Evolutionary conservation across 2,888 invertebrate species (phyloP), one percentile per base, ranked within the genome.

Genomic region (Heliconius ismenius): DNA sequence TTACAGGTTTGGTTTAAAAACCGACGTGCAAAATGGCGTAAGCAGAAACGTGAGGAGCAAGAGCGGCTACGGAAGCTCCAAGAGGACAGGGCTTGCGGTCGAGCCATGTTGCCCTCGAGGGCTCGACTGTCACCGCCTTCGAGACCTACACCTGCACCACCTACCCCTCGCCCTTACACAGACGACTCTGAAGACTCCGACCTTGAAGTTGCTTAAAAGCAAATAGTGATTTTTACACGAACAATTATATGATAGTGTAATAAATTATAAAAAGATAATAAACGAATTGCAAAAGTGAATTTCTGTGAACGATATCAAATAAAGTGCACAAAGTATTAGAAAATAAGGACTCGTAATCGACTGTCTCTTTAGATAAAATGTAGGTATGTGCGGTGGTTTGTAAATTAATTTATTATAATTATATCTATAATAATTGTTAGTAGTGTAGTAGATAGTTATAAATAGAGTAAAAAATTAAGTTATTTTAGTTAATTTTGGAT

Each of bases 1-100:
- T 94, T 93, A 21, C 94, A 98, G 98, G 98, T 98, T 18, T 98
- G 98, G 98, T 98, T 98, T 92, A 98, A 98, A 92, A 98, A 98
- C 90, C 96, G 98, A 28, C 95, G 98, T 62, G 98, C 98, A 83
- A 99, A 98, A 94, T 98, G 98, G 98, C 96, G 98, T 83, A 98
- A 98, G 87, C 98, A 98, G 89, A 98, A 98, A 89, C 96, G 98
- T 3, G 98, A 97, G 88, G 96, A 97, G 89, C 96, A 97, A 90
- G 97, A 97, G 90, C 93, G 97, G 78, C 93, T 97, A 83, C 95
- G 98, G 78, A 97, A 97, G 90, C 89, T 98, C 79, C 97, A 97
- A 87, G 96, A 98, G 89, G 98, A 98, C 88, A 95, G 97, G 80
- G 88, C 88, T 13, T 92, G 92, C 82, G 94, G 93, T 24, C 90